Evolutionary conservation across 2,888 invertebrate genomes (phyloP).

Genomic region (Isotomurus palustris): DNA sequence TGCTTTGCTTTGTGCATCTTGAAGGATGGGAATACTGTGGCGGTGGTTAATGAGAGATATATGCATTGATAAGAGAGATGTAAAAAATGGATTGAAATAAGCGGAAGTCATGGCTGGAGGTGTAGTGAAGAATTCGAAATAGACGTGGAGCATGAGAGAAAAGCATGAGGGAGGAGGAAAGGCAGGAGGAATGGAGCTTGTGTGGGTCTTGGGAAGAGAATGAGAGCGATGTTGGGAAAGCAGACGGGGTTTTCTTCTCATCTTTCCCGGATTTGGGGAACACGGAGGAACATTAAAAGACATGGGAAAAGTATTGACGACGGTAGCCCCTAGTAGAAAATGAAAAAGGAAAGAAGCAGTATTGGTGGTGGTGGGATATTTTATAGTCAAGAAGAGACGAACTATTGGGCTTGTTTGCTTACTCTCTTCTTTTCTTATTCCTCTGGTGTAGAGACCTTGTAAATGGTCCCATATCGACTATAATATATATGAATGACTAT

Average conservation of each 20-base stretch:
- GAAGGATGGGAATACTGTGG: too few species aligned
- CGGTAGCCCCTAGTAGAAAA: conserved; percentile 33
- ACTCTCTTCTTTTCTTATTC: background rate
- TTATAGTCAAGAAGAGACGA: background rate
- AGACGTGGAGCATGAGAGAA: too few species aligned
- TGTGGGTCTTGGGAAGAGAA: too few species aligned
- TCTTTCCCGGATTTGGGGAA: conserved; percentile 37
- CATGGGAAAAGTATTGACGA: background rate
- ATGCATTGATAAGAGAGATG: too few species aligned
- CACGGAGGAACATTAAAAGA: background rate
- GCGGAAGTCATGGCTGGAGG: too few species aligned
- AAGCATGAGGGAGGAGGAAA: conserved; percentile 11
- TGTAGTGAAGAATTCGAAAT: too few species aligned
- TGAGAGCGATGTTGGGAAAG: conserved; percentile 26
- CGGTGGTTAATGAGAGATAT: too few species aligned
- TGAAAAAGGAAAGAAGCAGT: conserved; percentile 15
- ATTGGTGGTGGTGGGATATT: background rate
- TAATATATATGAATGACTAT: conserved; percentile 2
- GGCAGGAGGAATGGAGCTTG: conserved; percentile 10
- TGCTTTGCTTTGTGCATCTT: too few species aligned
- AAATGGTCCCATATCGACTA: background rate
- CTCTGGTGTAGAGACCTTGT: too few species aligned
- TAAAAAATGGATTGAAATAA: too few species aligned
- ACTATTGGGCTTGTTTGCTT: background rate
- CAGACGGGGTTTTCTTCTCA: conserved; percentile 26